Conservation (phyloP, 2,888 invertebrate genomes). For the Andricus curvator region DNA sequence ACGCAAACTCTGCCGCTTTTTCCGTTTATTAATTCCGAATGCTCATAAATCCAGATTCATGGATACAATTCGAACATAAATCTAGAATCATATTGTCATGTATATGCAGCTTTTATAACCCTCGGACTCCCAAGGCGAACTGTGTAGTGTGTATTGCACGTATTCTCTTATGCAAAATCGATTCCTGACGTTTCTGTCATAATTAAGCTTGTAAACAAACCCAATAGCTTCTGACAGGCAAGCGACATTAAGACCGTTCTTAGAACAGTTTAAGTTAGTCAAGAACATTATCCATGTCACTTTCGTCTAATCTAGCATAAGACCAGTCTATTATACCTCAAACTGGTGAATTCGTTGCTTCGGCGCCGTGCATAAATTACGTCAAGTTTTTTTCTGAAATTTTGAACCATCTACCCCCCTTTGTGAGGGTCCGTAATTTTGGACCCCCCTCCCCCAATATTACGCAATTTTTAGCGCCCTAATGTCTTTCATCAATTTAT, state of each 20-base stretch:
- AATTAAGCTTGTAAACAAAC: slow-evolving; percentile 28
- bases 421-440: too few relatives aligned
- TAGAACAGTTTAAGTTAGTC: slow-evolving; percentile 25
- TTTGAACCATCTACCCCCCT: too few relatives aligned
- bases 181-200: slow-evolving; percentile 15
- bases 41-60: neutral
- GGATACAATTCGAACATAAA: neutral
- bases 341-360: too few relatives aligned
- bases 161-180: neutral
- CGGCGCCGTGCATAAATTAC: too few relatives aligned
- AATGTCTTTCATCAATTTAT: too few relatives aligned
- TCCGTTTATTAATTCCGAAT: neutral
- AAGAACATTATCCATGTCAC: slow-evolving; percentile 17
- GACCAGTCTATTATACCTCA: slow-evolving; percentile 14
- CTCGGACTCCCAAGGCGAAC: neutral
- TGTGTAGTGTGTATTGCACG: neutral
- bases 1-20: neutral
- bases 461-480: too few relatives aligned
- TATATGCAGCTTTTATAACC: neutral
- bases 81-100: too few relatives aligned
- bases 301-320: neutral
- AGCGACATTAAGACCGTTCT: slow-evolving; percentile 24
- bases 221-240: slow-evolving; percentile 27
- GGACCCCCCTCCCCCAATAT: too few relatives aligned
- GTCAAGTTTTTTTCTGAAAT: too few relatives aligned